Conservation (phyloP, 2,888 invertebrate genomes). For the Chrysopilus asiliformis region DNA sequence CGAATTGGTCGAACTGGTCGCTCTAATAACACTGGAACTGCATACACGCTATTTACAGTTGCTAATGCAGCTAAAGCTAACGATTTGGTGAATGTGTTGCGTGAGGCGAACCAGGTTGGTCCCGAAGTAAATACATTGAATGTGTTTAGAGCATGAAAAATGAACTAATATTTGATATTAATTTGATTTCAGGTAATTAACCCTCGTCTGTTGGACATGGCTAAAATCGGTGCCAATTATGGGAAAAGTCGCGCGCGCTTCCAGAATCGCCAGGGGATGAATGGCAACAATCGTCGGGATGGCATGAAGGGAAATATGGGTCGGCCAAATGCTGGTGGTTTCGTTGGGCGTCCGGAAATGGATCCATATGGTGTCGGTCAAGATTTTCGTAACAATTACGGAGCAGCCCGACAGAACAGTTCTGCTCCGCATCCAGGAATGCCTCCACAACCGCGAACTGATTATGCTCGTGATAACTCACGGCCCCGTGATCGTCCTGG, state of each 20-base stretch:
- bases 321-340: constrained; percentile 17
- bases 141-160: not conserved
- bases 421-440: constrained; percentile 12
- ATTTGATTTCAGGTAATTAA: constrained; percentile 50
- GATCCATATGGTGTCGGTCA: constrained; percentile 2
- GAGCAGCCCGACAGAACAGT: too few relatives aligned
- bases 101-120: constrained; percentile 78
- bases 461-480: not conserved
- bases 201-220: constrained; percentile 70
- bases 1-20: constrained; percentile 94
- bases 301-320: constrained; percentile 17
- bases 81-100: constrained; percentile 80
- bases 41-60: constrained; percentile 91
- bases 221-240: constrained; percentile 30
- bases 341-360: constrained; percentile 4
- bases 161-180: not conserved
- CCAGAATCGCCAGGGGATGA: constrained; percentile 16
- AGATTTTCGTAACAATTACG: constrained; percentile 9
- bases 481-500: not conserved
- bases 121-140: constrained; percentile 7
- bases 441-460: constrained; percentile 5
- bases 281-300: constrained; percentile 14
- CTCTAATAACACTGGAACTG: constrained; percentile 83
- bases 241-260: constrained; percentile 21
- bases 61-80: constrained; percentile 81